phyloP scores from a whole-genome alignment of 2,888 invertebrate genomes.

The Periphyllus acericola region DNA sequence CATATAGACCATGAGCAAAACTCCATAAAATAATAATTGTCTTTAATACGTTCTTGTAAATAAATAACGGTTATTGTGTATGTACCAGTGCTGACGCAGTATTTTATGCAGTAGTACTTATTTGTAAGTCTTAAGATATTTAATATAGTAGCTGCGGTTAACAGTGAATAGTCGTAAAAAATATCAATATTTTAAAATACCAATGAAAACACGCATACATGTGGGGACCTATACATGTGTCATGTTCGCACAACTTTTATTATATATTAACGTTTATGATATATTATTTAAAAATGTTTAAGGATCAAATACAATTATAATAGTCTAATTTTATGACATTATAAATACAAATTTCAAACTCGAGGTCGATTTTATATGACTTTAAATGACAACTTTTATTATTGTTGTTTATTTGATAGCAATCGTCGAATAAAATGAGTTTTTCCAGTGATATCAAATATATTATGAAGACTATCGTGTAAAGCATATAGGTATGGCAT shows the following conservation, averaged over 20 bases:
- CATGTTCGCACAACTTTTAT: no score
- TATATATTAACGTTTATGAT: background rate
- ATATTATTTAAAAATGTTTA: background rate
- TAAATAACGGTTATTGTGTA: background rate
- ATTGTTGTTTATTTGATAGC: background rate
- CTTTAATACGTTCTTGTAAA: background rate
- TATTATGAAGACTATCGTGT: no score
- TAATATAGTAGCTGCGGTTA: background rate
- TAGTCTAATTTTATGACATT: background rate
- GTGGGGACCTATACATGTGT: no score
- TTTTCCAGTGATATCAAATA: no score
- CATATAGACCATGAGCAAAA: background rate
- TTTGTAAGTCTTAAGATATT: background rate
- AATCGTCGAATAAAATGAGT: background rate
- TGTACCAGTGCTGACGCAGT: background rate
- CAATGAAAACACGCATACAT: no score
- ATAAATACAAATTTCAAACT: background rate
- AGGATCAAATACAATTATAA: background rate
- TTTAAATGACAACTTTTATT: background rate
- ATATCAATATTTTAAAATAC: no score
- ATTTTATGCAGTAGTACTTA: background rate
- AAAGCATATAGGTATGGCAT: background rate
- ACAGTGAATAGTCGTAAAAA: background rate
- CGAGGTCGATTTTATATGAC: background rate
- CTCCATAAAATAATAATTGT: background rate